Conservation (phyloP, 2,113 vertebrate species). For the Arvicanthis niloticus region DNA sequence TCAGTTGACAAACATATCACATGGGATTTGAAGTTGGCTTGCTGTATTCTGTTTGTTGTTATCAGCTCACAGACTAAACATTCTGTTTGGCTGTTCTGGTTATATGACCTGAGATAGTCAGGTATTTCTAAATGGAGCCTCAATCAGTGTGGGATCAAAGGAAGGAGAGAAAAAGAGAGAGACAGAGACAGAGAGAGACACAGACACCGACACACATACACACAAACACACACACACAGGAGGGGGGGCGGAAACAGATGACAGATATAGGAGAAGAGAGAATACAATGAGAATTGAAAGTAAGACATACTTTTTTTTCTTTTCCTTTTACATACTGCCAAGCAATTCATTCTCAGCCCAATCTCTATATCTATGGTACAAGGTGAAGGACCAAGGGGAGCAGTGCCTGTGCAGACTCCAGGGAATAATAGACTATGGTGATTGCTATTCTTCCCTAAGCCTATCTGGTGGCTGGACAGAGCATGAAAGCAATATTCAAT, state of each 20-base stretch:
- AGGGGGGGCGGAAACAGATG: neutral
- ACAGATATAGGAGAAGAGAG: neutral
- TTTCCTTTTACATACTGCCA: neutral
- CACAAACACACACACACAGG: neutral
- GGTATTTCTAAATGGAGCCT: accelerated
- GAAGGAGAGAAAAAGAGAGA: neutral
- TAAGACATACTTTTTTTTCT: too few species aligned
- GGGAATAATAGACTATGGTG: neutral
- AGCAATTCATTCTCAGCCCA: neutral
- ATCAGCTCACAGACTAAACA: neutral
- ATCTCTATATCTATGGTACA: neutral
- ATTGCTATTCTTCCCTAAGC: accelerated
- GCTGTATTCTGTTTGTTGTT: neutral
- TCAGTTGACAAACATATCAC: neutral
- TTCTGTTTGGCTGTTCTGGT: neutral
- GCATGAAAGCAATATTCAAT: neutral
- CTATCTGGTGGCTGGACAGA: too few species aligned
- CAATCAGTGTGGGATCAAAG: too few species aligned
- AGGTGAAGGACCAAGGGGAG: neutral
- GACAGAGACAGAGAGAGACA: neutral
- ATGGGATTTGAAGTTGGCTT: too few species aligned
- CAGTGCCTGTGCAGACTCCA: neutral
- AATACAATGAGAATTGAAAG: neutral
- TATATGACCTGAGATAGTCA: neutral
- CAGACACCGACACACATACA: too few species aligned